Base-by-base conservation (phyloP, 2,888 invertebrate genomes). In the Microctonus aethiopoides region DNA sequence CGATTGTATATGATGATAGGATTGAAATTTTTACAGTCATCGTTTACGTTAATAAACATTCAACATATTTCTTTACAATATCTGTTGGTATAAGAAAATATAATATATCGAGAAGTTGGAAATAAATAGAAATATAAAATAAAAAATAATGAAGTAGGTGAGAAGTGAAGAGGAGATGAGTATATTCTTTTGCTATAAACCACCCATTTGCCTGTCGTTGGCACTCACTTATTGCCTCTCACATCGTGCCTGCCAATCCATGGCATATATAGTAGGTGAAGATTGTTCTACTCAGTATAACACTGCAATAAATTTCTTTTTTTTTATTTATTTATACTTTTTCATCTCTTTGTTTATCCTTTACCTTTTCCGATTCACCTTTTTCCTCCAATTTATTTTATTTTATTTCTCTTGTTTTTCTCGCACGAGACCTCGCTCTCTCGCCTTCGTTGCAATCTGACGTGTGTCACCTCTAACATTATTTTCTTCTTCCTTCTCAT, bases 1-100 rank as follows among this genome's bases (percentile, higher is more conserved):
- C 83, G 83, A 83, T 83, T 77, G 78, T 46, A 56, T n/a, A n/a
- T 34, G 46, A 79, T 75, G 78, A 83, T 83, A 29, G 78, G 71
- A 66, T 73, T 74, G 82, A 83, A 80, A 82, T 78, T 77, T 81
- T 83, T 16, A 7, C 32, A 3, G 1, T 32, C n/a, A 41, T 41
- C 41, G 36, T 34, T 26, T 24, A 20, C 59, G 22, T n/a, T n/a
- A 32, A n/a, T 9, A 52, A 46, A 22, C 34, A 51, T 11, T 26
- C 46, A 67, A 59, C 51, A 46, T 59, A 32, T 34, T 54, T 54
- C 26, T 2, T 26, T 24, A n/a, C 22, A 54, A 54, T 52, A 52
- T 20, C 10, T 24, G 13, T 24, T 10, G 26, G 26, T 26, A n/a
- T 10, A 22, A n/a, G 22, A 29, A 29, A 56, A 56, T 26, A 29